These are phyloP conservation scores for Dicroscelio sp. DNA, from an alignment of 2,888 invertebrate genomes.

Conservation along the genomic window DNA sequence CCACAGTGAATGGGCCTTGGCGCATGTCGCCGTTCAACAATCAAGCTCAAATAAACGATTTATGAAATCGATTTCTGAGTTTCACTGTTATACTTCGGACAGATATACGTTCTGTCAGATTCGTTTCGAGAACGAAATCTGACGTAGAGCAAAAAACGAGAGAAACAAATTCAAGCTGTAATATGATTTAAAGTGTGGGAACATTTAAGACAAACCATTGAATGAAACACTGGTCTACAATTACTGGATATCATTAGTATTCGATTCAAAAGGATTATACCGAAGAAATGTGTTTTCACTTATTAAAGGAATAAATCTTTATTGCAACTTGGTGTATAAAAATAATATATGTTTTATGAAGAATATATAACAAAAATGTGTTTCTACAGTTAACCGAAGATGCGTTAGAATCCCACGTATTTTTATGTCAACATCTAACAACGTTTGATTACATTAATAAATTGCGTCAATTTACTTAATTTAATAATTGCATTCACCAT, in stretches of 20 bases:
- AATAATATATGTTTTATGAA: neutral
- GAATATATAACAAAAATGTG: neutral
- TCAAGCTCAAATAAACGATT: conserved; percentile 62
- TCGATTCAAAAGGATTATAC: too few species aligned
- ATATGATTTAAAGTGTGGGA: too few species aligned
- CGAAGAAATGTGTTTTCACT: too few species aligned
- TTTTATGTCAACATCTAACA: neutral
- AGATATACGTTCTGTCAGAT: conserved; percentile 23
- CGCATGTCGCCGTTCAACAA: conserved; percentile 36
- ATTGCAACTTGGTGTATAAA: too few species aligned
- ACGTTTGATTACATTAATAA: conserved; percentile 41
- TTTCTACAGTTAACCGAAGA: conserved; percentile 13
- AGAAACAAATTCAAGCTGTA: conserved; percentile 11
- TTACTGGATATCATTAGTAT: too few species aligned
- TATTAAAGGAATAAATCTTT: too few species aligned
- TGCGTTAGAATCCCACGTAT: neutral
- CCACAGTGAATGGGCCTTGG: conserved; percentile 54
- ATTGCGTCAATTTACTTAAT: conserved; percentile 40
- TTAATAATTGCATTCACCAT: conserved; percentile 39
- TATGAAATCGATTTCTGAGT: conserved; percentile 58
- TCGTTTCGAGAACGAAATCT: conserved; percentile 62
- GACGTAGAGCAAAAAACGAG: conserved; percentile 43
- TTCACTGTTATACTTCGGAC: conserved; percentile 70
- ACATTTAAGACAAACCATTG: too few species aligned
- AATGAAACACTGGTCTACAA: too few species aligned